Base-by-base conservation (phyloP, 2,113 vertebrate species). In the Monarcha castaneiventris region DNA sequence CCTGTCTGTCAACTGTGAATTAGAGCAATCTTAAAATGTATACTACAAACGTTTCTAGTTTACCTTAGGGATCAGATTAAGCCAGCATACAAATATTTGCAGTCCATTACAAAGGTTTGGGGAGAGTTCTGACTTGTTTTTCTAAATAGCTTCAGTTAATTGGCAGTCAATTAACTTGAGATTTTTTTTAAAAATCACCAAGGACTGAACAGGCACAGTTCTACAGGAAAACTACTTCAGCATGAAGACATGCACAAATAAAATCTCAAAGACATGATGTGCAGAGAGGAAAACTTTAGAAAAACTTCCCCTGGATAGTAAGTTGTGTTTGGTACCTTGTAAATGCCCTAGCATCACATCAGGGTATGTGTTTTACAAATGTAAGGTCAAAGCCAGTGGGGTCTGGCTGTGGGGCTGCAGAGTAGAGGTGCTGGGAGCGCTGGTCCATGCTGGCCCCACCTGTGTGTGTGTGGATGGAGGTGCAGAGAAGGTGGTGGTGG, bases 371-470 rank as follows among this genome's bases (percentile, higher is more conserved):
- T 43, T 62, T 77, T 66, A 49, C 18, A 32, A 44, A 32, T 5
- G 16, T 21, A 5, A 63, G 35, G 33, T 30, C 20, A 59, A 64
- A 74, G 18, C 27, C 26, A 4, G 18, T 2, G 13, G 58, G 56
- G 8, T 55, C n/a, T 55, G 67, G 30, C 51, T 10, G 14, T 35
- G 64, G n/a, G 55, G 39, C 35, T 55, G 63, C 39, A 48, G 44
- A 46, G 39, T 8, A 12, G 72, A 29, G 17, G 25, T 21, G 29
- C 37, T 41, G 64, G 63, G 25, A 44, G 49, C 0, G 0, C 8
- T 14, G 80, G 11, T 19, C 39, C 2, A 0, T 25, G 33, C 15
- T 27, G 29, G 43, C 16, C 41, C 30, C 2, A 0, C 4, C 1
- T 0, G 1, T 16, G 20, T 33, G 19, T 8, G 8, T 2, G 13